Evolutionary conservation across 64 coral and sea anemone species (phyloP).

Genomic region (Montipora foliosa): DNA sequence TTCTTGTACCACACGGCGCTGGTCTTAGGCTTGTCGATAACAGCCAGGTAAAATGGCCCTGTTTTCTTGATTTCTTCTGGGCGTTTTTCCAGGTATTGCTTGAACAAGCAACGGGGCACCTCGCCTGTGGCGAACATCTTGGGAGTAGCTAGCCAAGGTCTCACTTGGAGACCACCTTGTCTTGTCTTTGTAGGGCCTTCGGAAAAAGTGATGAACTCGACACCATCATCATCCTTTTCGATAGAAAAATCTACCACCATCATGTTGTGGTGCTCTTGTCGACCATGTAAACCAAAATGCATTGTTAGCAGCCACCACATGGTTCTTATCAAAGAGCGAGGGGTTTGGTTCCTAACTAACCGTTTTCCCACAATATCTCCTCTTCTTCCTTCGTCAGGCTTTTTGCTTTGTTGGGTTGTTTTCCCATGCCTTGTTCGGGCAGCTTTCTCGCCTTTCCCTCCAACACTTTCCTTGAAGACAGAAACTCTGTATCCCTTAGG

Average conservation of each 20-base stretch:
- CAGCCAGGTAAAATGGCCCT: conserved; percentile 34
- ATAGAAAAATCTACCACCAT: no score
- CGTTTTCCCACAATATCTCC: conserved; percentile 21
- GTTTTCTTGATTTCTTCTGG: conserved; percentile 29
- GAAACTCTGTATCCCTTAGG: no score
- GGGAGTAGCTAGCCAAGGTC: neutral
- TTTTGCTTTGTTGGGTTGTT: conserved; percentile 9
- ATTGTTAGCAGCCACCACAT: no score
- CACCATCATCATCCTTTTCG: no score
- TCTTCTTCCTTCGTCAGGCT: neutral
- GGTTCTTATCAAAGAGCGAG: no score
- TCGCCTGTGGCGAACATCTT: conserved; percentile 33
- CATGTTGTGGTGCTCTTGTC: no score
- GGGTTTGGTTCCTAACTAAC: neutral
- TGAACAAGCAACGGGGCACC: conserved; percentile 25
- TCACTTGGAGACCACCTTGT: neutral
- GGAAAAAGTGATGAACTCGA: no score
- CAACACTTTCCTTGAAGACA: no score
- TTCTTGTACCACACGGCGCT: conserved; percentile 39
- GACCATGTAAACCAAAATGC: no score
- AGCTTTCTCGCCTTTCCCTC: neutral
- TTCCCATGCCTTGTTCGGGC: neutral
- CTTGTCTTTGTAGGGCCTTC: neutral
- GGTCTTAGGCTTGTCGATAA: conserved; percentile 38
- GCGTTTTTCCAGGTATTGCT: conserved; percentile 22